Base-by-base conservation (phyloP, 2,888 invertebrate genomes). In the Andrena camellia region DNA sequence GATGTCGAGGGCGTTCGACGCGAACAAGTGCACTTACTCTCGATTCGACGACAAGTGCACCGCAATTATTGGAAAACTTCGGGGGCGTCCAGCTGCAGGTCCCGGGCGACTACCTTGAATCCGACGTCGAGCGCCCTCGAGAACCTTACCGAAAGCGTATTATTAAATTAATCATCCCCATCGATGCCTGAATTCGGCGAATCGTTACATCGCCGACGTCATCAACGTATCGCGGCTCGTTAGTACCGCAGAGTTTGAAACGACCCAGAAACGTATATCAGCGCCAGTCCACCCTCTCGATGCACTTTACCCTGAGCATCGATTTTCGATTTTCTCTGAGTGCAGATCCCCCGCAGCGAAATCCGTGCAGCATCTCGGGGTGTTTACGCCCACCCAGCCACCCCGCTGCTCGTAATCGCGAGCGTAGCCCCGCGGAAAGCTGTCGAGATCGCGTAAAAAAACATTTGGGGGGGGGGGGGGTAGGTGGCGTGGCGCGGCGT, bases 61-160 rank as follows among this genome's bases (percentile, higher is more conserved):
- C 48, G 82, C 77, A 84, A 81, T 84, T 86, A 88, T 86, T 59
- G 80, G 83, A 79, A 86, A 88, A 82, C 72, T 82, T 31, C 42
- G 52, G 33, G 33, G 17, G 13, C 72, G 54, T 54, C 60, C 68
- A 67, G 50, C 64, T 75, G 66, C 66, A 20, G 54, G 29, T 73
- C 57, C 67, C 42, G 42, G 31, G 26, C 70, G 29, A 50, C 57
- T 33, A 6, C 54, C 26, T 52, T 10, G 70, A 68, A 68, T 33
- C 62, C 72, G 35, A 63, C 66, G 59, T 60, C n/a, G 31, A 54
- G 23, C 13, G 50, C 20, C 17, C 29, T 57, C 10, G 64, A 77
- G 50, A 23, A 17, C 29, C 62, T 68, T 26, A 8, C 35, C 23
- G 8, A 8, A 8, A 54, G 3, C 54, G 50, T 29, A 23, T 13